Evolutionary conservation across 53 echinoderm and acorn worm genomes (phyloP).

Genomic region (Patiria pectinifera): DNA sequence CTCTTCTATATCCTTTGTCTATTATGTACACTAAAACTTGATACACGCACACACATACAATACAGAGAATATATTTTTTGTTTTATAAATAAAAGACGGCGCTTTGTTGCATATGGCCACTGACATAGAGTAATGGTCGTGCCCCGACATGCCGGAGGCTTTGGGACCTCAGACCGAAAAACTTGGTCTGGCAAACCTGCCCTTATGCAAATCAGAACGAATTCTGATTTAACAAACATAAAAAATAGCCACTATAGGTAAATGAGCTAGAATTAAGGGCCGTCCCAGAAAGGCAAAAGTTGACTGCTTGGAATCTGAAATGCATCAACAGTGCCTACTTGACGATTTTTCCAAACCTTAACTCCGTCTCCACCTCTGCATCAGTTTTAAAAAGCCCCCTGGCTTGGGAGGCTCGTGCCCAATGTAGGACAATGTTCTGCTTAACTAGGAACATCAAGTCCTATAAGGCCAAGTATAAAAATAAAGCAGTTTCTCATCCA

Average conservation of each 20-base stretch:
- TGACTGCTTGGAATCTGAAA: neutral
- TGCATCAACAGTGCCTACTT: neutral
- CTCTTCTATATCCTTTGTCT: slow-evolving; percentile 27
- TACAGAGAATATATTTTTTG: neutral
- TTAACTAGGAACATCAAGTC: too few species aligned
- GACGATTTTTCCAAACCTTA: too few species aligned
- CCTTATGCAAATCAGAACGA: neutral
- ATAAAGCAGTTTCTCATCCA: too few species aligned
- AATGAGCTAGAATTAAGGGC: too few species aligned
- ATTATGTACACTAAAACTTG: slow-evolving; percentile 20
- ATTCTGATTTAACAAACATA: neutral
- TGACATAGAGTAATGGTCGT: slow-evolving; percentile 7
- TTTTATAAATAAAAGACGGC: slow-evolving; percentile 14
- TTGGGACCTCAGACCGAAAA: neutral
- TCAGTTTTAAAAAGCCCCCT: neutral
- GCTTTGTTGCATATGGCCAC: slow-evolving; percentile 48
- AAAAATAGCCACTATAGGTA: neutral
- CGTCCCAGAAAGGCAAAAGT: neutral
- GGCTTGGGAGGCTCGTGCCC: too few species aligned
- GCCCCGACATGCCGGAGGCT: neutral
- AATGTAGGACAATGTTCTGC: too few species aligned
- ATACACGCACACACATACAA: slow-evolving; percentile 2
- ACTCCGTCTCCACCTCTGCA: too few species aligned
- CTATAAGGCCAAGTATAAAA: too few species aligned
- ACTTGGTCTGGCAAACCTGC: neutral